Evolutionary conservation across 2,113 vertebrate genomes (phyloP).

Genomic region (Pseudopipra pipra): DNA sequence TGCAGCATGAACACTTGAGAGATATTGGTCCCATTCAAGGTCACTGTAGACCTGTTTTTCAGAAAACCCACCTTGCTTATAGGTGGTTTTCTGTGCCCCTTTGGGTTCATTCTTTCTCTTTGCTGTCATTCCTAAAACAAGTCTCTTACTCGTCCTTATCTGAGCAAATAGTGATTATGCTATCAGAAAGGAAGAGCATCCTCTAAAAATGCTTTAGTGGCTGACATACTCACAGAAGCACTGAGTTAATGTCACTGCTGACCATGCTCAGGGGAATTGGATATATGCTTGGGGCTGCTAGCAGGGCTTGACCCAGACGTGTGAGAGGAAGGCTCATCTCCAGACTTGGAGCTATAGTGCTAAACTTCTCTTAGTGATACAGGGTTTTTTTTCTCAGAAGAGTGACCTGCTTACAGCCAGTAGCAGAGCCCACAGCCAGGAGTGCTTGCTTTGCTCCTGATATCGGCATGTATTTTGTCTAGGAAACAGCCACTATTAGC

Average conservation of each 20-base stretch:
- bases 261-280: neutral
- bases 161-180: neutral
- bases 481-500: neutral
- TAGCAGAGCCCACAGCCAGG: neutral
- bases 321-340: neutral
- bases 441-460: neutral
- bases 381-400: neutral
- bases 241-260: neutral
- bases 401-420: neutral
- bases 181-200: neutral
- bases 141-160: neutral
- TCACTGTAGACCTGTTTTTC: neutral
- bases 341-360: neutral
- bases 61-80: neutral
- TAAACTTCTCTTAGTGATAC: neutral
- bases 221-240: neutral
- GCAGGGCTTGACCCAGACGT: neutral
- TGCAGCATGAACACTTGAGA: neutral
- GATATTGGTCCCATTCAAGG: neutral
- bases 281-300: rapidly evolving
- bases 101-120: neutral
- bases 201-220: neutral
- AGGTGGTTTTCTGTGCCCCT: neutral
- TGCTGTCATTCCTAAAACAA: neutral
- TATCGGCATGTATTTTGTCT: neutral